Conservation (phyloP, 53 echinoderm and acorn worm genomes). For the Temnopleurus reevesii region DNA sequence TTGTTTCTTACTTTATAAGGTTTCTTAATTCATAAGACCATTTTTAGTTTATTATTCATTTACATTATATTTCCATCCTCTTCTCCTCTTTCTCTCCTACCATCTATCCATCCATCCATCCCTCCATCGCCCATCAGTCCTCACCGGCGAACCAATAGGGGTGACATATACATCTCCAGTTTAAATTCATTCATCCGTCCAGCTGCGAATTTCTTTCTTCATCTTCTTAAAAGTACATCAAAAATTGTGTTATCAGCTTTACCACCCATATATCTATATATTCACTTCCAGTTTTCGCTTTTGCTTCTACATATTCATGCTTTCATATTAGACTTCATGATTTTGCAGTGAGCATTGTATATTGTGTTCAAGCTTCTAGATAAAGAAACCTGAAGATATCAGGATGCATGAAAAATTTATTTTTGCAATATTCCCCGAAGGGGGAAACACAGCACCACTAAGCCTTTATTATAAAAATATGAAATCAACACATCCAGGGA, state of each 20-base stretch:
- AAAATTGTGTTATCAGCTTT: too few relatives aligned
- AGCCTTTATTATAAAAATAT: too few relatives aligned
- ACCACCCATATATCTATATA: background rate
- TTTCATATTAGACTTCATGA: too few relatives aligned
- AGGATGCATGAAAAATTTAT: too few relatives aligned
- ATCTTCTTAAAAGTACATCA: background rate
- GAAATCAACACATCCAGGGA: too few relatives aligned
- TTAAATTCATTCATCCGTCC: slow-evolving; percentile 31
- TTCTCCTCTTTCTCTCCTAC: background rate
- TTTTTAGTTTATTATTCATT: slow-evolving; percentile 24
- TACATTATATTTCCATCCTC: background rate
- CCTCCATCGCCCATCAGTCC: background rate
- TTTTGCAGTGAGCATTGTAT: too few relatives aligned
- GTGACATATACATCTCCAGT: slow-evolving; percentile 40
- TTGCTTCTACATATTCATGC: background rate
- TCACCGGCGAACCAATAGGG: slow-evolving; percentile 33
- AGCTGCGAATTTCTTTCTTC: background rate
- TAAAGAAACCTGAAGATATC: too few relatives aligned
- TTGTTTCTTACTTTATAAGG: too few relatives aligned
- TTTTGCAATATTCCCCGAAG: too few relatives aligned
- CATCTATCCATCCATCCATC: slow-evolving; percentile 18
- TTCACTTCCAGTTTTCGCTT: background rate
- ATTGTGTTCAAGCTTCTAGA: too few relatives aligned
- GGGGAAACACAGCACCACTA: too few relatives aligned
- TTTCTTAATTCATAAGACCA: too few relatives aligned